Base-by-base conservation (phyloP, 2,888 invertebrate genomes). In the Megastigmus dorsalis region DNA sequence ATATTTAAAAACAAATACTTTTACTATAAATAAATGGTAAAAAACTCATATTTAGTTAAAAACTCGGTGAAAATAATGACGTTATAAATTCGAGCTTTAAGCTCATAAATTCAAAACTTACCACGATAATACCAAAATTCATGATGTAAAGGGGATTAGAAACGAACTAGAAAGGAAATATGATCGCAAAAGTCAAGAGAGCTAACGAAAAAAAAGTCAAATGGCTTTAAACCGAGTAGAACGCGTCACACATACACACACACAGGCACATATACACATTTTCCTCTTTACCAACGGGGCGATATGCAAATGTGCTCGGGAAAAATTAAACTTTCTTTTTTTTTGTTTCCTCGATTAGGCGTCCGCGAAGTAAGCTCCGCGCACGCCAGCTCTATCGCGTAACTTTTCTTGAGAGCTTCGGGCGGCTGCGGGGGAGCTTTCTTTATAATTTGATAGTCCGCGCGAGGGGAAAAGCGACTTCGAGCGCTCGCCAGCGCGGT, bases 241-340 rank as follows among this genome's bases (percentile, higher is more conserved):
- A 15, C 13, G 60, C 28, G 15, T 3, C 36, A n/a, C 5, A 26
- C 0, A 43, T 28, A 10, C 36, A n/a, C 5, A 26, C 0, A 57
- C n/a, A n/a, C n/a, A n/a, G n/a, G n/a, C n/a, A n/a, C n/a, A n/a
- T n/a, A n/a, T n/a, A 38, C 10, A 38, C 18, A n/a, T 10, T 23
- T 38, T 38, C 10, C 57, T 38, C 23, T 20, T 57, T 57, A 62
- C 20, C 33, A 48, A 33, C n/a, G 45, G n/a, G 59, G 5, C 26
- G 23, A 33, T 63, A 50, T 63, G 63, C 50, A 63, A 63, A 63
- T 50, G 26, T 15, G 33, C 48, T 20, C n/a, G 20, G n/a, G 36
- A 36, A 36, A 63, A 63, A 38, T 50, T 63, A 38, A 63, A 63
- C 50, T 52, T 63, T 50, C 52, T 63, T 63, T n/a, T n/a, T n/a